Percentiles rank a stretch among this genome's conserved stretches.
phyloP scores from a whole-genome alignment of 2,797 vertebrate genomes.

The Rallus crepitans region DNA sequence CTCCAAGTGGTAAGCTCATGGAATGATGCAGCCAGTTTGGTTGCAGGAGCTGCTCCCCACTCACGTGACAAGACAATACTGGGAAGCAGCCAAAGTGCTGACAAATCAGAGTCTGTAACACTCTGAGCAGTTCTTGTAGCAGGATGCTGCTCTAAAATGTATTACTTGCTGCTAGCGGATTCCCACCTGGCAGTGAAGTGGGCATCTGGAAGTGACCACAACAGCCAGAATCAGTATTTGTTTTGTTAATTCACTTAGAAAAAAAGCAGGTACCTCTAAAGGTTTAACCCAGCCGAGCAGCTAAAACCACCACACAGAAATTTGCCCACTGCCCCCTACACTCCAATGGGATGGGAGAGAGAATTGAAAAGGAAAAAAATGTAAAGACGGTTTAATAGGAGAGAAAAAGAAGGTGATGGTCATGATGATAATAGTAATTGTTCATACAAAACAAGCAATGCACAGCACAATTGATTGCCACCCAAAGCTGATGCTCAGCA shows the following conservation, averaged over 20 bases:
- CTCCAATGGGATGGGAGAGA: too few species aligned
- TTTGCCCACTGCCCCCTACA: too few species aligned
- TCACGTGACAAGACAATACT: not conserved
- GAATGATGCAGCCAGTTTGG: not conserved
- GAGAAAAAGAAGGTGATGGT: too few species aligned
- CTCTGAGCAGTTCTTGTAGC: not conserved
- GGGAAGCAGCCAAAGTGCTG: not conserved
- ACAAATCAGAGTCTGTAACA: not conserved
- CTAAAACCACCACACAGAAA: too few species aligned
- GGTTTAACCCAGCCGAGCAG: too few species aligned
- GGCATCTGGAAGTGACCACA: not conserved
- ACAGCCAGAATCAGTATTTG: not conserved
- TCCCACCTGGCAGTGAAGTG: not conserved
- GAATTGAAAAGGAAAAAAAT: too few species aligned
- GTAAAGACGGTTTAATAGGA: too few species aligned
- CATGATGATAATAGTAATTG: too few species aligned
- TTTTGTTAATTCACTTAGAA: not conserved
- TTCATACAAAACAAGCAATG: too few species aligned
- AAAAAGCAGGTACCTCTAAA: not conserved
- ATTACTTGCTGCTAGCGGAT: not conserved
- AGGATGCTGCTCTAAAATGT: not conserved
- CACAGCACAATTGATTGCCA: too few species aligned
- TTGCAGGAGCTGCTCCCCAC: not conserved
- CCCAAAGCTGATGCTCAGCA: too few species aligned
- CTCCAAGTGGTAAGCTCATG: not conserved